Percentiles rank a stretch among this genome's conserved stretches.
These are phyloP conservation scores for Lordiphosa andalusiaca DNA, from an alignment of 2,888 invertebrate genomes.

Conservation along the genomic window DNA sequence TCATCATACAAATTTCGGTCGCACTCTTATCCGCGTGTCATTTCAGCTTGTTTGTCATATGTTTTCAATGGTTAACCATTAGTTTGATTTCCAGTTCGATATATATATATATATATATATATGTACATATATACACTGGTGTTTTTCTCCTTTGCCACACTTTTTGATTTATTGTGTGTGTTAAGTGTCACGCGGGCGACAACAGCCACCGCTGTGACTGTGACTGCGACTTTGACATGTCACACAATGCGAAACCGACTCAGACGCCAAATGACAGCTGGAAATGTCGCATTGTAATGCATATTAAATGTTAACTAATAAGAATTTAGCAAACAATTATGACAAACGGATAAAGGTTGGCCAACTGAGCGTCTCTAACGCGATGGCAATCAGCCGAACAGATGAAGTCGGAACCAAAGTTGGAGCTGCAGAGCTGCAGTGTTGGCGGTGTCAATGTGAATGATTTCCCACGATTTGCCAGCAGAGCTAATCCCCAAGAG, in stretches of 20 bases:
- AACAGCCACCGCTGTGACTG: slow-evolving; percentile 60
- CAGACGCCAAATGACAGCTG: slow-evolving; percentile 30
- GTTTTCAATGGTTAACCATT: slow-evolving; percentile 10
- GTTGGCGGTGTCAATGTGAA: slow-evolving; percentile 57
- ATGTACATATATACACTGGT: too few species aligned
- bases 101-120: slow-evolving; percentile 4
- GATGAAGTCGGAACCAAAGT: slow-evolving; percentile 6
- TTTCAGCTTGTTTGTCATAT: slow-evolving; percentile 7
- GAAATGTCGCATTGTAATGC: slow-evolving; percentile 59
- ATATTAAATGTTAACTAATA: slow-evolving; percentile 62
- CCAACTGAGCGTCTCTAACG: slow-evolving; percentile 13
- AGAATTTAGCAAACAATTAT: slow-evolving; percentile 48
- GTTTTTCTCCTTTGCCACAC: slow-evolving; percentile 1
- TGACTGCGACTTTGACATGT: slow-evolving; percentile 55
- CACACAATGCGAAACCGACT: slow-evolving; percentile 33
- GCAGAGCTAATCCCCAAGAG: slow-evolving; percentile 30
- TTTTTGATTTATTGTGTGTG: slow-evolving; percentile 52
- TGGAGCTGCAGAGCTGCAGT: slow-evolving; percentile 29
- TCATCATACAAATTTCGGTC: too few species aligned
- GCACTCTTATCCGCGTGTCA: not conserved
- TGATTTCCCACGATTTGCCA: slow-evolving; percentile 68
- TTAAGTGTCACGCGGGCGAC: slow-evolving; percentile 70
- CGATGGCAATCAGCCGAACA: slow-evolving; percentile 8
- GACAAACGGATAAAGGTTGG: slow-evolving; percentile 64
- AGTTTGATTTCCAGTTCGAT: slow-evolving; percentile 1